Conservation (phyloP, 2,797 vertebrate species). For the Fratercula arctica region DNA sequence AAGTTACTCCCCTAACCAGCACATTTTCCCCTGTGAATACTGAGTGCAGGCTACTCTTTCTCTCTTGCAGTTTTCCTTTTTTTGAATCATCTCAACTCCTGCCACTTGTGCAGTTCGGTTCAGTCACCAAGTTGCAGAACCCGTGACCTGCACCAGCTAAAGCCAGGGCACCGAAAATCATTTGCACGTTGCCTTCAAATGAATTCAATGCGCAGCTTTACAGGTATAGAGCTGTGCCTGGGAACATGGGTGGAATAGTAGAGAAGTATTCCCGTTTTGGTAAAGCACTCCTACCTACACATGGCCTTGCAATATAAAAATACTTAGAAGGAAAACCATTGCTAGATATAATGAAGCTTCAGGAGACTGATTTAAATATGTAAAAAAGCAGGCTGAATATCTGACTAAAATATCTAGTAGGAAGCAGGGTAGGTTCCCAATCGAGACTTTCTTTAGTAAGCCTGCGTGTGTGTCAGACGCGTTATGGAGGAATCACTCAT, state of each 20-base stretch:
- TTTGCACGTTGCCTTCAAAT: not conserved
- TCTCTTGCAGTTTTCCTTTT: not conserved
- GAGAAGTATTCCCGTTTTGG: not conserved
- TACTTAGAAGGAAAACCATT: not conserved
- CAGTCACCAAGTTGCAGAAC: not conserved
- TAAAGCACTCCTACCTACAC: not conserved
- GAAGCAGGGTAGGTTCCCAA: not conserved
- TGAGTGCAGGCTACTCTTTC: not conserved
- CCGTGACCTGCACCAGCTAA: not conserved
- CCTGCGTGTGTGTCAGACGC: not conserved
- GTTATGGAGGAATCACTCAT: fast-evolving
- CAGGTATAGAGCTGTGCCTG: not conserved
- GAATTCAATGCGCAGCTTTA: not conserved
- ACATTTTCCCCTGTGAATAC: not conserved
- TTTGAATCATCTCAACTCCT: not conserved
- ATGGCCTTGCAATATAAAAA: not conserved
- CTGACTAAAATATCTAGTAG: not conserved
- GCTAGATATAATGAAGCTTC: not conserved
- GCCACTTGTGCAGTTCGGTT: not conserved
- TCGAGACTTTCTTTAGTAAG: not conserved
- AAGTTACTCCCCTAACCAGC: not conserved
- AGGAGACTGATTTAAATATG: not conserved
- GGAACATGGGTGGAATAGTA: fast-evolving
- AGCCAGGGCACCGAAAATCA: not conserved
- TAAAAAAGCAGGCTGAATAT: not conserved